Base-by-base conservation (phyloP, 2,888 invertebrate species). In the Cataglyphis livida region DNA sequence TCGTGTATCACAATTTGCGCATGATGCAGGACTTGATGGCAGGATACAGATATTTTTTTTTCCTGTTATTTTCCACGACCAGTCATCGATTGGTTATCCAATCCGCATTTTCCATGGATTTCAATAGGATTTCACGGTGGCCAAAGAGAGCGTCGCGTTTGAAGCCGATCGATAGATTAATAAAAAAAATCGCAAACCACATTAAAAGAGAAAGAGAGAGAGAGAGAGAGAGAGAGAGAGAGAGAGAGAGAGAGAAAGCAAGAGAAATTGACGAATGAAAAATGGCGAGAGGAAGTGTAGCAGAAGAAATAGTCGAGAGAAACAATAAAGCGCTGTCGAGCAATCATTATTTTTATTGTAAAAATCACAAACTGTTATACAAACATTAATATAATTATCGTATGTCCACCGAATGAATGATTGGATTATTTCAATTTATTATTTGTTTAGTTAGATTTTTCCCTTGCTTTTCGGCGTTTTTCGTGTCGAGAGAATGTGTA, bases 41-140 rank as follows among this genome's bases (percentile, higher is more conserved):
- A 48, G 66, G 48, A 66, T 44, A 68, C 12, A 21, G 59, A 79
- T 79, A 54, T 62, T 61, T 82, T 62, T 76, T 59, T 57, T n/a
- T 41, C 25, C 61, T 32, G 75, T n/a, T 41, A 44, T 76, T 79
- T 70, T 65, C 38, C 64, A 76, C 61, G 61, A 28, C 32, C 41
- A 28, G 70, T 59, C 57, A 85, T 68, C 75, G 74, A 48, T 81
- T 41, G 28, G 35, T 68, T 54, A 54, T 28, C 41, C 68, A 66
- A 84, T 83, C 85, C 83, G 75, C 74, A 79, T 82, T 74, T 78
- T 70, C 73, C 68, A 44, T 71, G 38, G 48, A 35, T 32, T 74
- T 61, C 87, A 82, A 87, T 84, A 66, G 82, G 82, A 85, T 88
- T 87, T 88, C 28, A 74, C 71, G 75, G 73, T 71, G 73, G 44